Evolutionary conservation across 53 echinoderm and acorn worm species (phyloP), one percentile per base, ranked within the genome.

Genomic region (Temnopleurus reevesii): DNA sequence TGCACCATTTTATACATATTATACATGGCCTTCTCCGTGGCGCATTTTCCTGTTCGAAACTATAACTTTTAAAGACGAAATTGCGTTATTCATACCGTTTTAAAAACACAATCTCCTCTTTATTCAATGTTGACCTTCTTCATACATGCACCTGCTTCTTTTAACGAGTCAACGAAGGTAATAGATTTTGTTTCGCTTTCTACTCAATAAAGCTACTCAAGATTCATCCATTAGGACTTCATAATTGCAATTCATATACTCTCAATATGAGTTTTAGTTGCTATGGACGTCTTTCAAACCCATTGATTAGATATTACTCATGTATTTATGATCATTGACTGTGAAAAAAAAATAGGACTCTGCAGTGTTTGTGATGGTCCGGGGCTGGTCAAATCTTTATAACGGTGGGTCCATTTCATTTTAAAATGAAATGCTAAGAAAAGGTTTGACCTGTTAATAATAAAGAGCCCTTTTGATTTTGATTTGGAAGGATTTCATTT

Each of bases 181-280:
- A 71, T 38, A 21, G 41, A 71, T 34, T 71, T 63, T n/a, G 41
- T 71, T 71, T 71, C 71, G 41, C 38, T 71, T 71, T 71, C 71
- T 7, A 71, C 19, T 21, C 71, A n/a, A 71, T 71, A 3, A 71
- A 19, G n/a, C n/a, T 41, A 33, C 33, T 33, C 17, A 10, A 63
- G 63, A 31, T 34, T 17, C n/a, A 15, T 31, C 33, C 30, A 41
- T 63, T 15, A 71, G 36, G 21, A 71, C 41, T 71, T 38, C 41
- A 41, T 71, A 38, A 71, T 71, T 18, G n/a, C 71, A 2, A n/a
- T 41, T 71, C n/a, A 71, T 71, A 0, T 41, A 15, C 30, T 63
- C 63, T 63, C 63, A 38, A 21, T 41, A 71, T 71, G 71, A 71
- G 36, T 71, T 71, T 41, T 33, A 63, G 63, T 63, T 63, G 63